A percentile compares a stretch with the other conserved stretches of the same genome.
Conservation (phyloP, 2,888 invertebrate genomes). For the Trachelus troglodyta region DNA sequence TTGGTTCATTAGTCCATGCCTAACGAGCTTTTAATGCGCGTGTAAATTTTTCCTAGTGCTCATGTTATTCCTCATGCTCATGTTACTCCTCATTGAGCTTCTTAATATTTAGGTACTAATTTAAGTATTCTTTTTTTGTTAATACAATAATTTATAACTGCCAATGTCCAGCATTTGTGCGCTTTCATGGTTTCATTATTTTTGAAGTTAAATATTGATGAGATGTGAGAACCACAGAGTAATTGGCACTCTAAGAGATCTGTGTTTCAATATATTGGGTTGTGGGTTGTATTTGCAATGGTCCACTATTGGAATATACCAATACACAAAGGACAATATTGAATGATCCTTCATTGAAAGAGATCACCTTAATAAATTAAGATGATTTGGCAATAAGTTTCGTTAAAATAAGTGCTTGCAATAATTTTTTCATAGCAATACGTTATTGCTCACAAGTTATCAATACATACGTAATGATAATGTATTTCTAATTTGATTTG, state of each 20-base stretch:
- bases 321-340: neutral
- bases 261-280: neutral
- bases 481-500: neutral
- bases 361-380: neutral
- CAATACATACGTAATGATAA: no score
- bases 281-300: neutral
- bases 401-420: neutral
- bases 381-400: slow-evolving; percentile 9
- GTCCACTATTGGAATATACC: neutral
- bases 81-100: neutral
- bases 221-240: neutral
- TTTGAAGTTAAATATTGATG: neutral
- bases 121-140: neutral
- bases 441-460: neutral
- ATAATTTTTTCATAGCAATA: neutral
- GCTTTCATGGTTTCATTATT: neutral
- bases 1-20: neutral
- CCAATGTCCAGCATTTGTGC: neutral
- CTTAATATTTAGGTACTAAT: neutral
- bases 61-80: no score
- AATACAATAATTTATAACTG: neutral
- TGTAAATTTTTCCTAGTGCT: neutral
- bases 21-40: neutral
- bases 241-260: neutral
- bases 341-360: neutral